Base-by-base conservation (phyloP, 2,797 vertebrate species). In the Parauchenoglanis ngamensis region DNA sequence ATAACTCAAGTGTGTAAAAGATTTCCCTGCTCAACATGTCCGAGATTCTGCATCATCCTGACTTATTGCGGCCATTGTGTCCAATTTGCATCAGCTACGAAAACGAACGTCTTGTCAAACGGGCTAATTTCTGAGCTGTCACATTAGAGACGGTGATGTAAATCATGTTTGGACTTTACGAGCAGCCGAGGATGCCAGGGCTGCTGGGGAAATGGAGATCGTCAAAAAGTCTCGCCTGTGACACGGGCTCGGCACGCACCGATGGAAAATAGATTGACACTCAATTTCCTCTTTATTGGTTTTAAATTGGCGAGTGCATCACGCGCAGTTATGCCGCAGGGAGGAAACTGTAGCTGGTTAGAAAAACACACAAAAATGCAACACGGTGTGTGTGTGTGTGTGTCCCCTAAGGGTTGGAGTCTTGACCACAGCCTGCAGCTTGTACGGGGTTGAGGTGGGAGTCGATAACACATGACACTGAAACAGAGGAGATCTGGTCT, bases 101-200 rank as follows among this genome's bases (percentile, higher is more conserved):
- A 82, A 65, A 81, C 23, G 88, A 83, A 88, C 87, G 87, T 79
- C 76, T 73, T 59, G 76, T 78, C 76, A 54, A 78, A 78, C 40
- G 52, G 57, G 81, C 90, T 89, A 90, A 92, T 93, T 91, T 89
- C 89, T 84, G 68, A 85, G 82, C 92, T 92, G 92, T 91, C 91
- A 83, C 87, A 86, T 92, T 89, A 91, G 87, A 57, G 76, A 77
- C 67, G 73, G 46, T 72, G 87, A 59, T 44, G 88, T 90, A 92
- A 92, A 93, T 94, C 90, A 91, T 4, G n/a, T 19, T 31, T 61
- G 49, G 52, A 46, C 49, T 89, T 93, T 89, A 92, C 67, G 76
- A 84, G 61, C 23, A 52, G 86, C 40, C 44, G 44, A 28, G 54
- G 70, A 89, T 75, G 83, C 59, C 49, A 52, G 75, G 59, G 12